A percentile compares a stretch with the other conserved stretches of the same genome.
These are phyloP conservation scores for Hipposideros armiger DNA, from an alignment of 2,113 vertebrate species.

Conservation along the genomic window DNA sequence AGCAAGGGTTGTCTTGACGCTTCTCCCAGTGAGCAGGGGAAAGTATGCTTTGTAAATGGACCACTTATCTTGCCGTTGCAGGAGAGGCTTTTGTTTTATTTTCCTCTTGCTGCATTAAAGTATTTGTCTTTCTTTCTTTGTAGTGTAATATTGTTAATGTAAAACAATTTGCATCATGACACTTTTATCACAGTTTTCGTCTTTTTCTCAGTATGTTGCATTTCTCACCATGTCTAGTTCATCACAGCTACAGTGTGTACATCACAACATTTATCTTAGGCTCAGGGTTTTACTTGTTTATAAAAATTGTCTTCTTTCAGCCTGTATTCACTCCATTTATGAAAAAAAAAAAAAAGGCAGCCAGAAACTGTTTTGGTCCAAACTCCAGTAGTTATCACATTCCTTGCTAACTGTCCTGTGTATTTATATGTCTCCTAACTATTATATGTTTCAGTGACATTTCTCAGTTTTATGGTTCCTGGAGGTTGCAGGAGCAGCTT, in stretches of 20 bases:
- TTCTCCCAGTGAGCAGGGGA: slow-evolving; percentile 34
- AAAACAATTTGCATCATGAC: slow-evolving; percentile 80
- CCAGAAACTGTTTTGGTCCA: slow-evolving; percentile 83
- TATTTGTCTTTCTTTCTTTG: slow-evolving; percentile 83
- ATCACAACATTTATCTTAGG: slow-evolving; percentile 87
- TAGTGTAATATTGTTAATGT: slow-evolving; percentile 79
- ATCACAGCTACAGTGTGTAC: slow-evolving; percentile 87
- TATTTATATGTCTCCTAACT: slow-evolving; percentile 80
- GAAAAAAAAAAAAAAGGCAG: slow-evolving; percentile 84
- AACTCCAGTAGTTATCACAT: slow-evolving; percentile 76
- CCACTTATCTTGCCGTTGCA: slow-evolving; percentile 67
- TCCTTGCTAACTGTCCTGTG: slow-evolving; percentile 71
- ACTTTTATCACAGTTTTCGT: slow-evolving; percentile 81
- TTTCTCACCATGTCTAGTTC: slow-evolving; percentile 79
- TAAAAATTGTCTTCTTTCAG: slow-evolving; percentile 87
- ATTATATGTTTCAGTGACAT: slow-evolving; percentile 80
- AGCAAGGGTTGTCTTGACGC: slow-evolving; percentile 38
- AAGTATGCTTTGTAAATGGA: slow-evolving; percentile 50
- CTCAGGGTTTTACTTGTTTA: slow-evolving; percentile 87
- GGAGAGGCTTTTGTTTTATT: slow-evolving; percentile 79
- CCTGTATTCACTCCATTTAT: slow-evolving; percentile 86
- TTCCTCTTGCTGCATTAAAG: slow-evolving; percentile 76
- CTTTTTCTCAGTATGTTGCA: slow-evolving; percentile 76
- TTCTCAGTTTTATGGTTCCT: slow-evolving; percentile 75
- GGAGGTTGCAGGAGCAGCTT: slow-evolving; percentile 76